Percentiles rank a stretch among this genome's conserved stretches.
These are phyloP conservation scores for Pseudomyrmex dendroicus DNA, from an alignment of 1,140 invertebrate genomes.

Conservation along the genomic window DNA sequence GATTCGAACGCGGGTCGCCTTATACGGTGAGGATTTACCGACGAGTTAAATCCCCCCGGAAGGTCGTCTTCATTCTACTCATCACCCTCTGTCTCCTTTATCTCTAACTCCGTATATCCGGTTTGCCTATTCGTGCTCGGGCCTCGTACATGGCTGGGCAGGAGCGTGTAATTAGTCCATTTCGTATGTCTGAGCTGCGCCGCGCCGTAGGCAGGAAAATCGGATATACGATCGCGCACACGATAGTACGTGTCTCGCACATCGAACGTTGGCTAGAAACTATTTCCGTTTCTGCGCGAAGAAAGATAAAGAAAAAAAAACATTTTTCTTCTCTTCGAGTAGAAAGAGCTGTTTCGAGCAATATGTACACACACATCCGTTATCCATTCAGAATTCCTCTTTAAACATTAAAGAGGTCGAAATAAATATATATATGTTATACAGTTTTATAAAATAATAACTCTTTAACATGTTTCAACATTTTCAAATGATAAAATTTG, in stretches of 20 bases:
- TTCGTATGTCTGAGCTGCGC: neutral
- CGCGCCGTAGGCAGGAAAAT: slow-evolving; percentile 26
- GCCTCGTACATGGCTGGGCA: slow-evolving; percentile 14
- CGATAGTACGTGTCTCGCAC: neutral
- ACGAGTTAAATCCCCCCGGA: slow-evolving; percentile 70
- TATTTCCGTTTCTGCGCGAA: neutral
- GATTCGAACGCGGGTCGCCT: slow-evolving; percentile 15
- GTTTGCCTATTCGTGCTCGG: slow-evolving; percentile 14
- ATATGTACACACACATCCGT: slow-evolving; percentile 24
- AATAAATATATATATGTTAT: too few relatives aligned
- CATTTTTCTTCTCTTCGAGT: neutral
- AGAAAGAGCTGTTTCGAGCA: slow-evolving; percentile 20
- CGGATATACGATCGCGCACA: neutral
- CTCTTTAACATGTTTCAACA: too few relatives aligned
- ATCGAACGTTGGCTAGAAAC: neutral
- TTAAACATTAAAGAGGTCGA: neutral
- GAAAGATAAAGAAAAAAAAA: neutral
- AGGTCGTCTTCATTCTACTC: slow-evolving; percentile 69
- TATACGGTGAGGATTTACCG: slow-evolving; percentile 54
- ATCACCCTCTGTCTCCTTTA: slow-evolving; percentile 63
- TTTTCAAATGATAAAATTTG: neutral
- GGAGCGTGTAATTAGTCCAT: slow-evolving; percentile 59
- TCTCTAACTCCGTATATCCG: slow-evolving; percentile 58
- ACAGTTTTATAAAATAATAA: too few relatives aligned
- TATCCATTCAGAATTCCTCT: neutral